Conservation (phyloP, 2,888 invertebrate species). For the Agapostemon virescens region DNA sequence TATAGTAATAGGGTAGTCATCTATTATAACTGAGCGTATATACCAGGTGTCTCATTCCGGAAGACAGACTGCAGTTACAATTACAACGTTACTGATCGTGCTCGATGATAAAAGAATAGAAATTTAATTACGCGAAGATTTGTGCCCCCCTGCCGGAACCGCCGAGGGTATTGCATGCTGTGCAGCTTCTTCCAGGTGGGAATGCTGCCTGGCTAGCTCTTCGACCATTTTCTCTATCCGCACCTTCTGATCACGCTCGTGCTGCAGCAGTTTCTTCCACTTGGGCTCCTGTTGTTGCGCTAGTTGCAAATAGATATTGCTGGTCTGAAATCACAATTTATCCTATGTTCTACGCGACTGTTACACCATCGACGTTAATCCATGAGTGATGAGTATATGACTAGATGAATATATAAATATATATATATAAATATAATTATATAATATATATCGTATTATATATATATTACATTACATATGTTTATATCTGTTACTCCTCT, state of each 20-base stretch:
- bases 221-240: constrained; percentile 98
- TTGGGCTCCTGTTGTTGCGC: constrained; percentile 95
- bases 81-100: constrained; percentile 25
- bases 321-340: constrained; percentile 84
- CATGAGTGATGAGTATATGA: constrained; percentile 6
- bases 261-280: constrained; percentile 95
- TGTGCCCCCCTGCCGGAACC: constrained; percentile 72
- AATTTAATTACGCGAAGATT: constrained; percentile 75
- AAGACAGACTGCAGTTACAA: constrained; percentile 14
- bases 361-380: constrained; percentile 11
- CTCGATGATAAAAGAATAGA: constrained; percentile 52
- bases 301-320: constrained; percentile 94
- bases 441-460: no score
- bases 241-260: constrained; percentile 96
- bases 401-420: no score
- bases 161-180: constrained; percentile 82
- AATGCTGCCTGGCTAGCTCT: constrained; percentile 97
- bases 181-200: constrained; percentile 96
- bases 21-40: background rate
- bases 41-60: background rate
- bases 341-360: constrained; percentile 39
- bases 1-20: background rate
- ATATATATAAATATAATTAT: no score
- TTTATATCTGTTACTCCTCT: background rate
- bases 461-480: no score